Evolutionary conservation across 2,888 invertebrate species (phyloP), one percentile per base, ranked within the genome.

Genomic region (Pollenia labialis): DNA sequence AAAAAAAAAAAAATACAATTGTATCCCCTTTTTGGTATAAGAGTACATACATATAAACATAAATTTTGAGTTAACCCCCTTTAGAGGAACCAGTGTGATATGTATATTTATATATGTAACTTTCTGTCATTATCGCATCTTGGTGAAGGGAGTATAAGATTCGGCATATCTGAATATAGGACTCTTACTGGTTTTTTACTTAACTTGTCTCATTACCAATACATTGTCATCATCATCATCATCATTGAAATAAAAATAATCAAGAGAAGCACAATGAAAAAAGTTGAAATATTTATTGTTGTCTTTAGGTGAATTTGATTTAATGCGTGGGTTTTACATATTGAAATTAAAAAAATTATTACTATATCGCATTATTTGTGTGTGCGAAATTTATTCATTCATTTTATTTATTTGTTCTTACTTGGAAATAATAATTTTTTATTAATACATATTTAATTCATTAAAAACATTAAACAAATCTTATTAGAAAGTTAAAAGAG

Each of bases 291-390:
- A 75, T 69, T 40, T 75, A 83, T 68, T 76, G 60, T 14, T 64
- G 64, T 74, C 69, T 84, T 87, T 74, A 81, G 60, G 75, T 82
- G 76, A 83, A 54, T 68, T 48, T 23, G 54, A 62, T 72, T 74
- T 69, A 11, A 62, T 81, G 87, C 84, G 87, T 84, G 87, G 84
- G 87, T 54, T 80, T 77, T 74, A 16, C 52, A 77, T 56, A 75
- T 75, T 75, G 23, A 80, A 44, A 81, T 79, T 75, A 60, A 50
- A 46, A 23, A 44, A 60, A 74, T n/a, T 74, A 16, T 42, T 14
- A 74, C 4, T 48, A 58, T 46, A 60, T 23, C 16, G n/a, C 40
- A 68, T 56, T 71, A 71, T 18, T 11, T 54, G 12, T 50, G 12
- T 18, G 32, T n/a, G 6, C 50, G n/a, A 50, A 32, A 32, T 32